Base-by-base conservation (phyloP, 1,140 invertebrate species). In the Stegodyphus mimosarum region DNA sequence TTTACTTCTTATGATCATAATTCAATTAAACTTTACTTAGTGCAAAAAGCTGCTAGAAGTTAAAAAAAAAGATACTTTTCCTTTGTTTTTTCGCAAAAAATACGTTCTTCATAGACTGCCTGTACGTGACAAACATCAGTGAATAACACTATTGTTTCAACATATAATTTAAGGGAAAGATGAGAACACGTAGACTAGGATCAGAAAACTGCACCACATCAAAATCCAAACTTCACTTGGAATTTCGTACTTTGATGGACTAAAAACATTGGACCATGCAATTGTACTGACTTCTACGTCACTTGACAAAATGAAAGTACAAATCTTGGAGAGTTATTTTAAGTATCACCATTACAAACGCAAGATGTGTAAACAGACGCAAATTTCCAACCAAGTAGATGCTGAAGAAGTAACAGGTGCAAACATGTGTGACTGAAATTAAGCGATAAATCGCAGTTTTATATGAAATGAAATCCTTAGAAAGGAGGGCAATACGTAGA, bases 261-360 rank as follows among this genome's bases (percentile, higher is more conserved):
- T 33, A 75, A 63, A 75, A 18, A 63, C 73, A 60, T 75, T 75
- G 73, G 73, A 75, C 73, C 73, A 75, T 75, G 73, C 73, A 75
- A 15, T 75, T 63, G 15, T 10, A 75, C 11, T 75, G 10, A 33
- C 63, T 33, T 18, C 33, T 51, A 63, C 55, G 18, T 48, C 49
- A 63, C 17, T 15, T 17, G n/a, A 75, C 73, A 75, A 60, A 75
- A 51, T 17, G 52, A 33, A 55, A 75, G 9, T 60, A 60, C 15
- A 6, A 48, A 17, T 17, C 53, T 52, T 48, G 6, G 33, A 60
- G 0, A 6, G 55, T 60, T n/a, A 18, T 49, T 6, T 60, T 18
- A 63, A 63, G 73, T 49, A 52, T 60, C 49, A 75, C 52, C 9
- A 48, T 18, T n/a, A 60, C 6, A 18, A 11, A 6, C 52, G 18